Conservation (phyloP, 2,797 vertebrate genomes). For the Brachyrhaphis roseni region DNA sequence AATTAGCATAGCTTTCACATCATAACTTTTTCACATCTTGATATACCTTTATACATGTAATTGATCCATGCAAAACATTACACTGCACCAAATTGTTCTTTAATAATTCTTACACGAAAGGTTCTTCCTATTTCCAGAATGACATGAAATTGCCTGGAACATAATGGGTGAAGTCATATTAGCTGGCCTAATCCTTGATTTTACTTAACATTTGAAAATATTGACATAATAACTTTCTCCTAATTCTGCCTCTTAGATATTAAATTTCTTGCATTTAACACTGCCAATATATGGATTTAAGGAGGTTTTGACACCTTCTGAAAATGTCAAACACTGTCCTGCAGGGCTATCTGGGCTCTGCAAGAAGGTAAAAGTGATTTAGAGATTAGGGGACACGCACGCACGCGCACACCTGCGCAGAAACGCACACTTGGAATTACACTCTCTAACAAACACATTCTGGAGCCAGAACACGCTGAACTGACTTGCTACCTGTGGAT, state of each 20-base stretch:
- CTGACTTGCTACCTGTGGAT: slow-evolving; percentile 59
- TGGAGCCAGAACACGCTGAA: slow-evolving; percentile 42
- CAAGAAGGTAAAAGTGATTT: slow-evolving; percentile 15
- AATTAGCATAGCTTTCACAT: neutral
- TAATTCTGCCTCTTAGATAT: slow-evolving; percentile 3
- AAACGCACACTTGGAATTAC: neutral
- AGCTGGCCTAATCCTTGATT: neutral
- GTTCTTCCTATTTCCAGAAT: too few species aligned
- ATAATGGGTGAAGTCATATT: neutral
- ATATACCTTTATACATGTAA: neutral
- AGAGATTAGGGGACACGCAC: slow-evolving; percentile 2
- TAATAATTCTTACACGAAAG: neutral
- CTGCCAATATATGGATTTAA: neutral
- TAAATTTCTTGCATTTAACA: neutral
- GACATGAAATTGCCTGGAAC: neutral
- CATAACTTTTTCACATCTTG: neutral
- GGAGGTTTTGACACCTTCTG: neutral
- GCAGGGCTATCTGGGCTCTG: neutral
- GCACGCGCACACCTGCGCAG: neutral
- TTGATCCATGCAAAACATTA: neutral
- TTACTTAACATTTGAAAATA: neutral
- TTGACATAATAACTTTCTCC: neutral
- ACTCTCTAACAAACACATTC: slow-evolving; percentile 12
- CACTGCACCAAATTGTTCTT: neutral
- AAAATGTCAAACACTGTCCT: slow-evolving; percentile 7